These are phyloP conservation scores for Menidia beryllina DNA, from an alignment of 2,113 vertebrate genomes.

Conservation along the genomic window DNA sequence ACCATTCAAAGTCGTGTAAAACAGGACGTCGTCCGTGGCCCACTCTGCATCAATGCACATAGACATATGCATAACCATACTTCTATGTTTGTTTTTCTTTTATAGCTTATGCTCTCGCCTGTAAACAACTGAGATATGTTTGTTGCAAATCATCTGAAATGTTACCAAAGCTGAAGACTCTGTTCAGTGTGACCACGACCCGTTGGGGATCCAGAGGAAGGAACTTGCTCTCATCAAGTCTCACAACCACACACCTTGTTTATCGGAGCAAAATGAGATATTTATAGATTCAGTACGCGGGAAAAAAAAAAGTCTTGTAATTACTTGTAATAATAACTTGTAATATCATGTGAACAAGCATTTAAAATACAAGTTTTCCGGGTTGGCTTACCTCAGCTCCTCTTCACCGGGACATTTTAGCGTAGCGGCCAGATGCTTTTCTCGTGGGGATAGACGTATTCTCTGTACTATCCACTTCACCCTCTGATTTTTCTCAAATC, in stretches of 20 bases:
- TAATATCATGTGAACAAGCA: too few relatives aligned
- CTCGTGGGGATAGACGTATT: conserved; percentile 90
- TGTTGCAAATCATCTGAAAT: conserved; percentile 3
- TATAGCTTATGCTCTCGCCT: background rate
- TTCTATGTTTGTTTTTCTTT: background rate
- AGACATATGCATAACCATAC: conserved; percentile 6
- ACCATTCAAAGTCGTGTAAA: conserved; percentile 88
- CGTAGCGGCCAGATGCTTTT: conserved; percentile 85
- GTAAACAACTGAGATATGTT: background rate
- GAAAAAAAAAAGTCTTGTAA: background rate
- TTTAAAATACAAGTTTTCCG: background rate
- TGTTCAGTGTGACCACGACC: conserved; percentile 81
- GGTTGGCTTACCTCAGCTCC: conserved; percentile 73
- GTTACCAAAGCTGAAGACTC: conserved; percentile 92
- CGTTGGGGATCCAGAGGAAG: conserved; percentile 54
- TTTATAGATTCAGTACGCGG: background rate
- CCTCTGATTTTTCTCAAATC: background rate
- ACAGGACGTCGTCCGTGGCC: conserved; percentile 88
- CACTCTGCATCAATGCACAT: conserved; percentile 84
- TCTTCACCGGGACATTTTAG: conserved; percentile 83
- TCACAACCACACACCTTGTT: conserved; percentile 80
- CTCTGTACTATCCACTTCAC: conserved; percentile 82
- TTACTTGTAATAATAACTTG: too few relatives aligned
- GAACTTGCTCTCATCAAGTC: conserved; percentile 64
- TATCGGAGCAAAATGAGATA: background rate